Evolutionary conservation across 2,113 vertebrate species (phyloP).

Genomic region (Prochilodus magdalenae): DNA sequence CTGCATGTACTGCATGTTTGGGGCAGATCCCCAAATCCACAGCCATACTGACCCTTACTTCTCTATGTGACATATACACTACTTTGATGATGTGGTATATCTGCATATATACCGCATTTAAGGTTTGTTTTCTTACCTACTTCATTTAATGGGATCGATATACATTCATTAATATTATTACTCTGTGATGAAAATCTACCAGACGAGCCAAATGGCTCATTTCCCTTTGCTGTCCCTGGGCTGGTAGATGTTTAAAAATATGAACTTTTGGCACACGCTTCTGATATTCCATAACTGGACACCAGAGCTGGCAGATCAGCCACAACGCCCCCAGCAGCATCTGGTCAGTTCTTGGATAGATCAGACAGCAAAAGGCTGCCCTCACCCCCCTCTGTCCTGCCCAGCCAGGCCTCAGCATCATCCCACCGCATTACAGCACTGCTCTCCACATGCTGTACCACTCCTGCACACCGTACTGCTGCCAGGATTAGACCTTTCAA

Average conservation of each 20-base stretch:
- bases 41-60: too few species aligned
- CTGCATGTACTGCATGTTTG: too few species aligned
- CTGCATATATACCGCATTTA: too few species aligned
- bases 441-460: neutral
- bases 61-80: too few species aligned
- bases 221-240: neutral
- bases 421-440: conserved; percentile 2
- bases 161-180: neutral
- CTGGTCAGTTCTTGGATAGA: conserved; percentile 48
- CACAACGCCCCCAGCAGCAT: conserved; percentile 33
- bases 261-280: conserved; percentile 17
- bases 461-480: neutral
- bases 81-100: too few species aligned
- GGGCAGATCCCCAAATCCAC: too few species aligned
- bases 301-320: conserved; percentile 36
- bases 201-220: neutral
- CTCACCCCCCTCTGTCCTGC: conserved; percentile 33
- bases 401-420: conserved; percentile 26
- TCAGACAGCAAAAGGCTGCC: conserved; percentile 35
- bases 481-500: conserved; percentile 25
- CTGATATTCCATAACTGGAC: conserved; percentile 11
- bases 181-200: neutral
- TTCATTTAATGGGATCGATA: neutral
- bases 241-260: neutral
- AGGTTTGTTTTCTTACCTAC: too few species aligned